These are phyloP conservation scores for Dendropsophus ebraccatus DNA, from an alignment of 2,113 vertebrate genomes.

Conservation along the genomic window DNA sequence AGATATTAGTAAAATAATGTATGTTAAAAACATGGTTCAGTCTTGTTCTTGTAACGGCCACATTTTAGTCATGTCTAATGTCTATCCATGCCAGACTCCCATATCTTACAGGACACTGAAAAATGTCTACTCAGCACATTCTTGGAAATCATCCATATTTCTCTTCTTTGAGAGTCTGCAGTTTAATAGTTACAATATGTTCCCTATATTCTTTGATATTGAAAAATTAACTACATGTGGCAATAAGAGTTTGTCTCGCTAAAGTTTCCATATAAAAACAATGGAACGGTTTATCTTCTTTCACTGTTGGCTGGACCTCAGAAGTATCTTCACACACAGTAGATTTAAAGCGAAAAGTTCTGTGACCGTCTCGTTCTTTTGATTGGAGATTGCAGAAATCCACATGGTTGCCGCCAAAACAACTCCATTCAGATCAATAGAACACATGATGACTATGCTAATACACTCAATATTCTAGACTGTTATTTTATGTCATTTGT, in stretches of 20 bases:
- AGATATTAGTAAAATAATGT: not conserved
- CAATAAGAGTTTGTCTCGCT: not conserved
- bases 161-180: constrained; percentile 4
- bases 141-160: constrained; percentile 18
- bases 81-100: not conserved
- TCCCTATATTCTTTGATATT: constrained; percentile 38
- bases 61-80: not conserved
- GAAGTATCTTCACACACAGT: too few species aligned
- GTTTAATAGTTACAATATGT: constrained; percentile 38
- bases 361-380: too few species aligned
- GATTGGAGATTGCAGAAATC: too few species aligned
- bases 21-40: not conserved
- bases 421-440: too few species aligned
- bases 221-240: constrained; percentile 29
- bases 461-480: not conserved
- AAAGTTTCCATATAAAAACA: constrained; percentile 30
- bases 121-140: constrained; percentile 25
- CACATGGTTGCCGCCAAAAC: too few species aligned
- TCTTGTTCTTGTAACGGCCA: not conserved
- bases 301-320: not conserved
- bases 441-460: not conserved
- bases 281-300: constrained; percentile 1
- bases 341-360: too few species aligned
- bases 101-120: constrained; percentile 13
- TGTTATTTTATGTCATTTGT: not conserved